Conservation (phyloP, 2,113 vertebrate genomes). For the Leptobrachium ailaonicum region DNA sequence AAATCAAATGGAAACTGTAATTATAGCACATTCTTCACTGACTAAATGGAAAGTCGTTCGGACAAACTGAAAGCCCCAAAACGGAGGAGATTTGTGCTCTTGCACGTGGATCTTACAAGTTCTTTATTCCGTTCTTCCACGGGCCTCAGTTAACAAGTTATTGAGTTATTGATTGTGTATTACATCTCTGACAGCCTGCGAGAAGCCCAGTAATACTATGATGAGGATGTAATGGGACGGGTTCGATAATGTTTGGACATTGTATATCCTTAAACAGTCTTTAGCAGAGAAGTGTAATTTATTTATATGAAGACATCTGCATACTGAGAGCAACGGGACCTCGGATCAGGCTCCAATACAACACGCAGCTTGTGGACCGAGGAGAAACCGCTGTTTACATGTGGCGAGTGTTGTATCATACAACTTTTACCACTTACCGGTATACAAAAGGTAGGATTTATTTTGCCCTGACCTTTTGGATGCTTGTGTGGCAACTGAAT, state of each 20-base stretch:
- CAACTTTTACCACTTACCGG: no score
- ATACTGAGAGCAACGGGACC: not conserved
- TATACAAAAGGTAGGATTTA: no score
- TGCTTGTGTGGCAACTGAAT: no score
- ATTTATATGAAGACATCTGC: constrained; percentile 28
- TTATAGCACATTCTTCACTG: no score
- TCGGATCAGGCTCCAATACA: no score
- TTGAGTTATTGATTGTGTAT: constrained; percentile 51
- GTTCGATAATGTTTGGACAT: constrained; percentile 49
- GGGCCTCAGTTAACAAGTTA: constrained; percentile 45
- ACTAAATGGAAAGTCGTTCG: no score
- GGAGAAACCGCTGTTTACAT: no score
- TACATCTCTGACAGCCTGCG: constrained; percentile 47
- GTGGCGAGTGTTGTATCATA: no score
- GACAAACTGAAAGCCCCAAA: not conserved
- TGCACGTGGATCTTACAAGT: constrained; percentile 21
- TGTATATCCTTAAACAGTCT: constrained; percentile 47
- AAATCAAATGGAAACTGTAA: no score
- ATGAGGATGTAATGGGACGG: constrained; percentile 49
- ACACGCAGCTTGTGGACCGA: no score
- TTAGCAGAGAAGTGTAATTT: constrained; percentile 33
- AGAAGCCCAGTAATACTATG: constrained; percentile 39
- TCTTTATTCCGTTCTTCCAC: constrained; percentile 31
- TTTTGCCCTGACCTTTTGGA: no score
- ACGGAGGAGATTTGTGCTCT: constrained; percentile 13